phyloP scores from a whole-genome alignment of 2,113 vertebrate genomes.

The Etheostoma cragini region DNA sequence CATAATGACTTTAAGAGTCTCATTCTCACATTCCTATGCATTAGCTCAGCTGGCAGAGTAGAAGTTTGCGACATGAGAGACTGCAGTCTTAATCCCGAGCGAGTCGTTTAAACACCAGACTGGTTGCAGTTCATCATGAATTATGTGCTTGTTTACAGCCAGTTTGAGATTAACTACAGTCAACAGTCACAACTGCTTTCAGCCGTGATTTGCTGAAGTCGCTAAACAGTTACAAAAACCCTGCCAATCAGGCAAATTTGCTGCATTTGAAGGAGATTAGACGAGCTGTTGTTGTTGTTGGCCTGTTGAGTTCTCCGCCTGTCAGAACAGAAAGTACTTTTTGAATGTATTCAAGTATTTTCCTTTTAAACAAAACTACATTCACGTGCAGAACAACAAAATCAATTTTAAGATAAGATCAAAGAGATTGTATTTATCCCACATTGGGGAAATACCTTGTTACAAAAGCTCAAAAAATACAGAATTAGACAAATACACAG shows the following conservation, averaged over 20 bases:
- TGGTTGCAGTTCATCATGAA: constrained; percentile 61
- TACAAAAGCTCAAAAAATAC: no score
- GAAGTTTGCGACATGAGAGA: constrained; percentile 38
- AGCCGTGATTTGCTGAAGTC: constrained; percentile 45
- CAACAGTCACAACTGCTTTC: constrained; percentile 62
- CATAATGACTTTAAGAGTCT: constrained; percentile 23
- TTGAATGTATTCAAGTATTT: background rate
- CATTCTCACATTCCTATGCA: constrained; percentile 16
- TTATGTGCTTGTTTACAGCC: constrained; percentile 71
- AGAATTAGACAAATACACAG: no score
- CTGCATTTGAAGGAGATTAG: constrained; percentile 51
- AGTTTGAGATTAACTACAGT: constrained; percentile 69
- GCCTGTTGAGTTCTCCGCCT: background rate
- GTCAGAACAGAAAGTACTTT: background rate
- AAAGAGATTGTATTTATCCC: no score
- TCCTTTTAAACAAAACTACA: background rate
- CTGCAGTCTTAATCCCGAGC: constrained; percentile 39
- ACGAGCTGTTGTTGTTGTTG: constrained; percentile 34
- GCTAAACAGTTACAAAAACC: constrained; percentile 54
- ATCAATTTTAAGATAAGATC: no score
- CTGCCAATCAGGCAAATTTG: constrained; percentile 57
- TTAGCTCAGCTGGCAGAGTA: constrained; percentile 52
- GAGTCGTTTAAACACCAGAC: constrained; percentile 51
- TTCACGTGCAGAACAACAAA: background rate
- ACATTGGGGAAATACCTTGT: no score